Evolutionary conservation across 2,113 vertebrate species (phyloP).

Genomic region (Chaetodon trifascialis): DNA sequence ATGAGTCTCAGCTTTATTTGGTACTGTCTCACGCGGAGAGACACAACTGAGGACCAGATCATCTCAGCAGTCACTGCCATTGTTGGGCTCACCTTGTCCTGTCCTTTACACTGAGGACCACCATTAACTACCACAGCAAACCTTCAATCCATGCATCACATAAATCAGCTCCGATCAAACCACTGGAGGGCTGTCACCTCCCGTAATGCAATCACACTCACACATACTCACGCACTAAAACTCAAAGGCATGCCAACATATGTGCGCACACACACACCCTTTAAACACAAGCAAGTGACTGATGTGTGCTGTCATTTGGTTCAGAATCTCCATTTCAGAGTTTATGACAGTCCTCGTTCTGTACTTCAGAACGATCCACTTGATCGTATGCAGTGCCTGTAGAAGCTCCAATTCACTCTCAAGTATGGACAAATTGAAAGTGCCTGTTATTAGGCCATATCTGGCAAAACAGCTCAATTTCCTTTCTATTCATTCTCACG

Average conservation of each 20-base stretch:
- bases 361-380: conserved; percentile 7
- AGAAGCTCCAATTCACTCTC: conserved; percentile 7
- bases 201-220: conserved; percentile 19
- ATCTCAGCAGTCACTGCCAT: not conserved
- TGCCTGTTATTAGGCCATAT: conserved; percentile 17
- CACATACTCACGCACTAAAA: conserved; percentile 1
- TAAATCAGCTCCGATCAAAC: conserved; percentile 53
- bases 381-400: conserved; percentile 6
- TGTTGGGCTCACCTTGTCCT: conserved; percentile 48
- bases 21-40: not conserved
- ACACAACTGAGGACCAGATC: not conserved
- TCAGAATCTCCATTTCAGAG: conserved; percentile 15
- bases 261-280: not conserved
- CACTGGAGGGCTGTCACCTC: conserved; percentile 24
- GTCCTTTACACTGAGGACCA: conserved; percentile 41
- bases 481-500: conserved; percentile 18
- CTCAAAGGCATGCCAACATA: conserved; percentile 13
- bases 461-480: conserved; percentile 29
- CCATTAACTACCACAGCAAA: conserved; percentile 13
- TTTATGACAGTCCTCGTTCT: conserved; percentile 26
- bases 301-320: conserved; percentile 23
- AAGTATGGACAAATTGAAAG: conserved; percentile 22
- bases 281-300: conserved; percentile 17
- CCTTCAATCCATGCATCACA: conserved; percentile 32
- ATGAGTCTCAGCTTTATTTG: not conserved